A percentile compares a stretch with the other conserved stretches of the same genome.
phyloP scores from a whole-genome alignment of 53 echinoderm and acorn worm species.

The Astropecten irregularis region DNA sequence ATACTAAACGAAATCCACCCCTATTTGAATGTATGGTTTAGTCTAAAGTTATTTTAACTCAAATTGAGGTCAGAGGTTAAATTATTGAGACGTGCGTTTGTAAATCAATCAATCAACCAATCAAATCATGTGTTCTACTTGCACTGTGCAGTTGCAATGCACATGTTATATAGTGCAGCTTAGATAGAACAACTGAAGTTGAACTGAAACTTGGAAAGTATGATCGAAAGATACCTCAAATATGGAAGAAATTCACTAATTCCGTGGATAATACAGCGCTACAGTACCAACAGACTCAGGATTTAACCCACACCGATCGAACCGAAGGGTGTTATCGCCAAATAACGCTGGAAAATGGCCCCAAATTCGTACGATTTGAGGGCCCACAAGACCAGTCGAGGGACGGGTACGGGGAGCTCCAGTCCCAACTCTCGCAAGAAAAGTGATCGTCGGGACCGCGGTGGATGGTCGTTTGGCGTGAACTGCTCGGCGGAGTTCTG shows the following conservation, averaged over 20 bases:
- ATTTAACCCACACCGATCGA: no score
- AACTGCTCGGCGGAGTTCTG: conserved; percentile 85
- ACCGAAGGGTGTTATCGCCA: no score
- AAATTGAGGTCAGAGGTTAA: not conserved
- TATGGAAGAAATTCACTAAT: no score
- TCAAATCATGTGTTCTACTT: not conserved
- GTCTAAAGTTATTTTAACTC: not conserved
- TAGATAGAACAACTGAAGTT: no score
- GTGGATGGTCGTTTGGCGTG: conserved; percentile 8
- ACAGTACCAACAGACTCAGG: no score
- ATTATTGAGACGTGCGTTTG: not conserved
- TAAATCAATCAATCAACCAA: conserved; percentile 12
- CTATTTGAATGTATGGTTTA: not conserved
- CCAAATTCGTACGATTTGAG: conserved; percentile 12
- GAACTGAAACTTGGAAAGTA: no score
- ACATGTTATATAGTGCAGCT: no score
- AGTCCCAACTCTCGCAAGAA: not conserved
- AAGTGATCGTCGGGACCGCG: no score
- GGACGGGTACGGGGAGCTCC: not conserved
- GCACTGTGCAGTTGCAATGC: no score
- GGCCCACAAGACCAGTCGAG: not conserved
- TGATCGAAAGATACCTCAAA: no score
- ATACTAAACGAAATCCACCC: not conserved
- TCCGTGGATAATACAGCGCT: no score
- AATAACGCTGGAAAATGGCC: no score